These are phyloP conservation scores for Coptodon bakossiorum DNA, from an alignment of 2,113 vertebrate species.

Conservation along the genomic window DNA sequence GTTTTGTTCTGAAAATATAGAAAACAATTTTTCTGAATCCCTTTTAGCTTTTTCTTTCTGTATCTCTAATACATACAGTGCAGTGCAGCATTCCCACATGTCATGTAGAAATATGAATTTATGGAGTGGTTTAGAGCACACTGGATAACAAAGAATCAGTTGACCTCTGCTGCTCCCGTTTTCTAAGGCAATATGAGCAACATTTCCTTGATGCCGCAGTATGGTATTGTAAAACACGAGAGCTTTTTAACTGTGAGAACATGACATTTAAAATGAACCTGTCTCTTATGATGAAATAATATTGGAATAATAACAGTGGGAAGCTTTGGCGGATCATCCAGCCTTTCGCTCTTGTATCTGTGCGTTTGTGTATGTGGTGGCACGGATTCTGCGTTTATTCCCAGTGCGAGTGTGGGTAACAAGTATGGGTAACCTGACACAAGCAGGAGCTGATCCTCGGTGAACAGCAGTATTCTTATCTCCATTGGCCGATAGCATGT, in stretches of 20 bases:
- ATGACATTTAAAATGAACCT: conserved; percentile 15
- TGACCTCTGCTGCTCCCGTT: conserved; percentile 15
- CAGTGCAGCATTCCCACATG: neutral
- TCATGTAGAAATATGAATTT: neutral
- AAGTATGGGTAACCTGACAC: neutral
- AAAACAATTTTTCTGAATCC: neutral
- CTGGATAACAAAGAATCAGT: conserved; percentile 8
- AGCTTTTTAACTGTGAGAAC: neutral
- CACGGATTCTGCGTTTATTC: neutral
- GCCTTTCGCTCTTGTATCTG: neutral
- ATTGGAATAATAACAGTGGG: neutral
- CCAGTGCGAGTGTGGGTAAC: neutral
- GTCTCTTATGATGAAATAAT: neutral
- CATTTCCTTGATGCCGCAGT: neutral
- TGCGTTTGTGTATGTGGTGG: neutral
- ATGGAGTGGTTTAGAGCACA: neutral
- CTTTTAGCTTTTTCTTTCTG: neutral
- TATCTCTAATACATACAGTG: neutral
- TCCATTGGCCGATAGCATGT: neutral
- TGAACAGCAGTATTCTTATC: neutral
- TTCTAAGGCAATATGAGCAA: neutral
- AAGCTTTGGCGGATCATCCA: neutral
- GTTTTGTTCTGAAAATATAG: neutral
- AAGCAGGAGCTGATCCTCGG: neutral
- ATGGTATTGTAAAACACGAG: neutral